Conservation (phyloP, 2,797 vertebrate species). For the Eulemur albifrons region DNA sequence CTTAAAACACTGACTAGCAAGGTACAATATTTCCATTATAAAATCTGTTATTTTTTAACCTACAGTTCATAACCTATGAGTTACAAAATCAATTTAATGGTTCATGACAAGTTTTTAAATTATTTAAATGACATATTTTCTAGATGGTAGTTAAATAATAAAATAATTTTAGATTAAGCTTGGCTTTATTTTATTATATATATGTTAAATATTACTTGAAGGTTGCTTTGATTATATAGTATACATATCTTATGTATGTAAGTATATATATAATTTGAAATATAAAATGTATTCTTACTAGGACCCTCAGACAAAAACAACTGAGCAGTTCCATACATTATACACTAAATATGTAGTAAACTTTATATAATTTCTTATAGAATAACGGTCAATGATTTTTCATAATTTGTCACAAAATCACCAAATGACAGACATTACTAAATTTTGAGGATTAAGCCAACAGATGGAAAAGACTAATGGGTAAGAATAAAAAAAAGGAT, state of each 20-base stretch:
- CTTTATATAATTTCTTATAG: background rate
- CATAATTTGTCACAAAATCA: constrained; percentile 66
- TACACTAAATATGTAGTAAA: background rate
- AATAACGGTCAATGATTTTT: constrained; percentile 3
- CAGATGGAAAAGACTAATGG: background rate
- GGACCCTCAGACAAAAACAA: background rate
- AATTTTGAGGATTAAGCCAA: background rate
- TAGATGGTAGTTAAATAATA: background rate
- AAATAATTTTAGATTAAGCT: background rate
- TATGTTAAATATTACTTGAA: background rate
- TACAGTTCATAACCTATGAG: background rate
- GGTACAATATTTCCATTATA: background rate
- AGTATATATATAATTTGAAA: background rate
- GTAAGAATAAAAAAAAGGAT: background rate
- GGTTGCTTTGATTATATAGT: background rate
- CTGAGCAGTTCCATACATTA: background rate
- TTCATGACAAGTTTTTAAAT: background rate
- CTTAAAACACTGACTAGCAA: background rate
- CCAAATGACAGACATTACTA: background rate
- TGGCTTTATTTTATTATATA: background rate
- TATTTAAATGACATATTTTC: background rate
- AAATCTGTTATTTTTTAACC: background rate
- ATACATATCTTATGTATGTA: background rate
- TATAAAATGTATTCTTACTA: background rate
- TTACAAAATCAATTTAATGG: constrained; percentile 1